phyloP scores from a whole-genome alignment of 2,888 invertebrate species.

The Lissonota sp. region DNA sequence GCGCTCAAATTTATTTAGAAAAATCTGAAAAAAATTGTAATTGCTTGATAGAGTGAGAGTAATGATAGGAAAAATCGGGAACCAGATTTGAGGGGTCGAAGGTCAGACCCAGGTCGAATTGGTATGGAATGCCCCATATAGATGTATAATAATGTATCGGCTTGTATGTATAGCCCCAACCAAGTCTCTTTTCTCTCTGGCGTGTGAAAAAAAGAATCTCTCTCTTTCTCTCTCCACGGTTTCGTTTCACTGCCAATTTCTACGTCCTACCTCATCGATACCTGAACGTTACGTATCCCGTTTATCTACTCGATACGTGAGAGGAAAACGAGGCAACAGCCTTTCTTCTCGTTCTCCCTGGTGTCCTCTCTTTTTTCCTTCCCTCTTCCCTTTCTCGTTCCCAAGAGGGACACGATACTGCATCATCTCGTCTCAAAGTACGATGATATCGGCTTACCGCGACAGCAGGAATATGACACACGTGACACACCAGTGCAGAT shows the following conservation, averaged over 20 bases:
- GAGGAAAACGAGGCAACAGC: constrained; percentile 61
- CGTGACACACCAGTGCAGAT: constrained; percentile 7
- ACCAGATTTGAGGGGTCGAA: no score
- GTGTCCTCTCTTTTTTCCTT: background rate
- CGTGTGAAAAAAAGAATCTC: constrained; percentile 43
- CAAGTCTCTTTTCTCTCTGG: constrained; percentile 57
- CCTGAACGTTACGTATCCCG: constrained; percentile 61
- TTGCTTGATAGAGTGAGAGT: no score
- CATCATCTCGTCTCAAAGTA: constrained; percentile 48
- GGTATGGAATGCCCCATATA: constrained; percentile 16
- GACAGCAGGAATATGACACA: constrained; percentile 37
- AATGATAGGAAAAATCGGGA: no score
- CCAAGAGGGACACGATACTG: constrained; percentile 23
- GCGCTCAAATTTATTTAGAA: no score
- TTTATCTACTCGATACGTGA: constrained; percentile 66
- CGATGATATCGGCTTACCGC: constrained; percentile 56
- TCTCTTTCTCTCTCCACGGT: constrained; percentile 38
- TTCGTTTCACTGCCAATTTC: constrained; percentile 63
- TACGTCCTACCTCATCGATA: constrained; percentile 61
- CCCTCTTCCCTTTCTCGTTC: constrained; percentile 6
- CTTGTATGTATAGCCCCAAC: constrained; percentile 38
- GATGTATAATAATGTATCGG: constrained; percentile 33
- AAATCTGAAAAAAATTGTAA: constrained; percentile 33
- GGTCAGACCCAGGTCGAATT: no score
- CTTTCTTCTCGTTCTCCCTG: constrained; percentile 26